Evolutionary conservation across 2,797 vertebrate genomes (phyloP).

Genomic region (Rhinogobio ventralis): DNA sequence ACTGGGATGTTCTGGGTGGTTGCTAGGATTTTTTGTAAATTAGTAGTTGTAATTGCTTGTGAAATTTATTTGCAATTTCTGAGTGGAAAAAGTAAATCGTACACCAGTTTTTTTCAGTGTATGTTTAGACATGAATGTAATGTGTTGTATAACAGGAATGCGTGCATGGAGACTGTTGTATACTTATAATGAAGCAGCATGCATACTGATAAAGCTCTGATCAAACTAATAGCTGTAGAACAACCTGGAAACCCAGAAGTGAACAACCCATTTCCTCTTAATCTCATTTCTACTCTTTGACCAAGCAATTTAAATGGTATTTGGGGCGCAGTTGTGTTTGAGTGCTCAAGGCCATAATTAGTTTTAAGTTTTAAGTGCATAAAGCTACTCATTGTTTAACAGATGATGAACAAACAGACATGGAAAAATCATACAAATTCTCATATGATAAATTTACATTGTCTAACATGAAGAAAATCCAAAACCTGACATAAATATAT

Average conservation of each 20-base stretch:
- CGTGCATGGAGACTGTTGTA: not conserved
- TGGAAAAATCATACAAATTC: not conserved
- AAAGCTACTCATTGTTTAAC: not conserved
- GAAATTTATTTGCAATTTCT: not conserved
- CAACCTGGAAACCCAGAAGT: conserved; percentile 1
- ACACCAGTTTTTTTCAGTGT: not conserved
- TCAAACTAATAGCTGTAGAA: not conserved
- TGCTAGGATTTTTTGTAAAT: no score
- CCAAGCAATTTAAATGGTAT: not conserved
- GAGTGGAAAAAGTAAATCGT: not conserved
- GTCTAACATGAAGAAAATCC: not conserved
- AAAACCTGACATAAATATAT: not conserved
- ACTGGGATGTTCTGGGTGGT: not conserved
- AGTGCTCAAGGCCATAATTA: not conserved
- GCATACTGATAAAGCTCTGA: not conserved
- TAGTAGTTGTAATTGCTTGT: no score
- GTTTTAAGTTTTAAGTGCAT: no score
- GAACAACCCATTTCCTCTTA: conserved; percentile 1
- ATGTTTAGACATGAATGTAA: not conserved
- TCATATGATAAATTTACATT: not conserved
- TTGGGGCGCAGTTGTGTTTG: not conserved
- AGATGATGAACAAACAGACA: not conserved
- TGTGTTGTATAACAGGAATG: not conserved
- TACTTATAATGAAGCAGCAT: not conserved
- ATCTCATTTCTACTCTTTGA: not conserved